phyloP scores from a whole-genome alignment of 2,888 invertebrate species.

The Serrognathus titanus region DNA sequence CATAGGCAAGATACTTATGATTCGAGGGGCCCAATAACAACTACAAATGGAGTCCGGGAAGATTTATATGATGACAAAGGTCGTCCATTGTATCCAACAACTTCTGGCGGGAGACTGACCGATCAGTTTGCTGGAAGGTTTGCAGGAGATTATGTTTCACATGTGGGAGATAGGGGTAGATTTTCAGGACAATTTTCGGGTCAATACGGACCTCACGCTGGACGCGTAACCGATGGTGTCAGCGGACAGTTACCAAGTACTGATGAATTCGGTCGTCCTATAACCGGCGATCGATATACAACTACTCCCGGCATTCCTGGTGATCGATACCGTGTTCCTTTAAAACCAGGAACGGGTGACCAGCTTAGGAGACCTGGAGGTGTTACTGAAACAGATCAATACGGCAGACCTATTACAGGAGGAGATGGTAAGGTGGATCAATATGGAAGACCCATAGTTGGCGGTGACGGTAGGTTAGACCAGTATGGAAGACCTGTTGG shows the following conservation, averaged over 20 bases:
- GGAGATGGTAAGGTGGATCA: no score
- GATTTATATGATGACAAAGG: neutral
- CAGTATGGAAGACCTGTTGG: no score
- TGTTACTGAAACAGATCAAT: slow-evolving; percentile 2
- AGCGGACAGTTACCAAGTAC: no score
- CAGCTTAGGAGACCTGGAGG: slow-evolving; percentile 11
- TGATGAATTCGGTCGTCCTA: neutral
- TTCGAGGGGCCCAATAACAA: neutral
- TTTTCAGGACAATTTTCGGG: slow-evolving; percentile 23
- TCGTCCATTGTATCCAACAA: slow-evolving; percentile 6
- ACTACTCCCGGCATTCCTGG: slow-evolving; percentile 3
- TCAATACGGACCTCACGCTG: slow-evolving; percentile 11
- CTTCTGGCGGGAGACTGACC: slow-evolving; percentile 19
- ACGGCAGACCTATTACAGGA: no score
- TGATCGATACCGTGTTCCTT: neutral
- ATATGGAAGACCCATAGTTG: no score
- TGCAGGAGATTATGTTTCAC: slow-evolving; percentile 25
- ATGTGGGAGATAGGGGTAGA: slow-evolving; percentile 20
- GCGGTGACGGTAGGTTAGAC: no score
- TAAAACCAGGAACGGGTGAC: neutral
- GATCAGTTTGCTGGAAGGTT: slow-evolving; percentile 17
- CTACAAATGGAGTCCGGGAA: slow-evolving; percentile 1
- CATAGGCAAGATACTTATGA: neutral
- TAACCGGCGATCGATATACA: neutral
- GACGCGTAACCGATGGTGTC: no score